phyloP scores from a whole-genome alignment of 2,113 vertebrate species.

The Diphyllodes magnificus region DNA sequence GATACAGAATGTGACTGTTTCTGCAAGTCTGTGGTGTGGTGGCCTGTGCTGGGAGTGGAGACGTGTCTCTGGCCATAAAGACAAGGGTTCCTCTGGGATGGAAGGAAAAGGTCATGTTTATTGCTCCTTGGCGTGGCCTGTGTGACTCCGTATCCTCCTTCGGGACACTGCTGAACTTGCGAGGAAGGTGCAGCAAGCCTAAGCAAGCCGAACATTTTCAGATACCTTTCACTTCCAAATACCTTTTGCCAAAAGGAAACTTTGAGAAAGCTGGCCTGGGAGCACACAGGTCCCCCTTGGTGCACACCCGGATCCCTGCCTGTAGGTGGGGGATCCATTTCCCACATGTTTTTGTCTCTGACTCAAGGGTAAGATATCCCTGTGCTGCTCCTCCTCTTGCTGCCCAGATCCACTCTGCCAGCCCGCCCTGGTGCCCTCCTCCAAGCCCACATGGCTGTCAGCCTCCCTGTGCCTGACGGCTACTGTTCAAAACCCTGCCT shows the following conservation, averaged over 20 bases:
- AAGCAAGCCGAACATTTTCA: not conserved
- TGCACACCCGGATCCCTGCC: not conserved
- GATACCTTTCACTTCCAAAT: not conserved
- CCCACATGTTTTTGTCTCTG: not conserved
- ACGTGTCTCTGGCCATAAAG: fast-evolving
- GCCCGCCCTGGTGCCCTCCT: not conserved
- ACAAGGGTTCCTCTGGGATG: not conserved
- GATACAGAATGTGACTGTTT: not conserved
- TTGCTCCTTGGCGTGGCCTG: not conserved
- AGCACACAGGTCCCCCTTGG: not conserved
- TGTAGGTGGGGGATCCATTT: not conserved
- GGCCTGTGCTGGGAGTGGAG: not conserved
- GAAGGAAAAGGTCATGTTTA: not conserved
- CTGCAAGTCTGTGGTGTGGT: not conserved
- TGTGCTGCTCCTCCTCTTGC: not conserved
- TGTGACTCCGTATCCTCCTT: not conserved
- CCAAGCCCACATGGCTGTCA: not conserved
- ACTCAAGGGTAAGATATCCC: not conserved
- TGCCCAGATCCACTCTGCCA: not conserved
- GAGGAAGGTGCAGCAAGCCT: not conserved
- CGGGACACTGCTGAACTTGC: not conserved
- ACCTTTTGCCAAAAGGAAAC: not conserved
- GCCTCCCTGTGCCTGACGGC: not conserved
- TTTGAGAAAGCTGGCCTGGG: not conserved
- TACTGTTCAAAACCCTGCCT: not conserved